These are phyloP conservation scores for Lycopodina hypogea DNA, from an alignment of 37 sponge, comb jelly and placozoan species.

Conservation along the genomic window DNA sequence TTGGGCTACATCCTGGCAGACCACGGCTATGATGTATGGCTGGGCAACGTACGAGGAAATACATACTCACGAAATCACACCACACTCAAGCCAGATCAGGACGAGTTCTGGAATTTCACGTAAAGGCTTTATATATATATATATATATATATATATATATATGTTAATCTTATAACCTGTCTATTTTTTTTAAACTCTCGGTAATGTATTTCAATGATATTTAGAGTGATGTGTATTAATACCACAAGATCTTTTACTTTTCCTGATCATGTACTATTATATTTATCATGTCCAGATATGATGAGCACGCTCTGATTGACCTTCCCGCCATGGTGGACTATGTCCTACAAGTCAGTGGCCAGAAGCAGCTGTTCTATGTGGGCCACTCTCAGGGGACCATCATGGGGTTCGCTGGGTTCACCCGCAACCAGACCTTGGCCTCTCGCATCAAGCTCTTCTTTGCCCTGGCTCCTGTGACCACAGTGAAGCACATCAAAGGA, in stretches of 20 bases:
- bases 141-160: too few species aligned
- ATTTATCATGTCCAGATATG: slow-evolving; percentile 52
- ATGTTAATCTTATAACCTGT: too few species aligned
- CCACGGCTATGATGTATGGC: slow-evolving; percentile 96
- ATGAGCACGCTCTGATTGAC: slow-evolving; percentile 67
- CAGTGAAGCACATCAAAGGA: slow-evolving; percentile 66
- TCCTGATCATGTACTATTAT: background rate
- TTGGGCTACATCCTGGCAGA: slow-evolving; percentile 90
- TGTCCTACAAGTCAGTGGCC: slow-evolving; percentile 51
- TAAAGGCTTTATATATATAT: slow-evolving; percentile 1
- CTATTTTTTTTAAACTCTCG: too few species aligned
- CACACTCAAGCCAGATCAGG: slow-evolving; percentile 42
- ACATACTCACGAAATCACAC: slow-evolving; percentile 89
- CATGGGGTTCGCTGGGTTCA: slow-evolving; percentile 89
- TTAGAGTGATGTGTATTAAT: background rate
- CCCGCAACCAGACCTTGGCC: slow-evolving; percentile 63
- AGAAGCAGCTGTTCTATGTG: slow-evolving; percentile 70
- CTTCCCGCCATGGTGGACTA: slow-evolving; percentile 74
- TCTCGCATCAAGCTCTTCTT: slow-evolving; percentile 60
- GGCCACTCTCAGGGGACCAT: slow-evolving; percentile 95
- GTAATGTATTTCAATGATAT: too few species aligned
- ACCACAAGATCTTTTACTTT: background rate
- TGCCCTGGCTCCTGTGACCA: slow-evolving; percentile 80
- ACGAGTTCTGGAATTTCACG: slow-evolving; percentile 90
- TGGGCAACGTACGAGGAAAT: slow-evolving; percentile 96